phyloP scores from a whole-genome alignment of 2,888 invertebrate genomes.

The Vesta saturnalis region DNA sequence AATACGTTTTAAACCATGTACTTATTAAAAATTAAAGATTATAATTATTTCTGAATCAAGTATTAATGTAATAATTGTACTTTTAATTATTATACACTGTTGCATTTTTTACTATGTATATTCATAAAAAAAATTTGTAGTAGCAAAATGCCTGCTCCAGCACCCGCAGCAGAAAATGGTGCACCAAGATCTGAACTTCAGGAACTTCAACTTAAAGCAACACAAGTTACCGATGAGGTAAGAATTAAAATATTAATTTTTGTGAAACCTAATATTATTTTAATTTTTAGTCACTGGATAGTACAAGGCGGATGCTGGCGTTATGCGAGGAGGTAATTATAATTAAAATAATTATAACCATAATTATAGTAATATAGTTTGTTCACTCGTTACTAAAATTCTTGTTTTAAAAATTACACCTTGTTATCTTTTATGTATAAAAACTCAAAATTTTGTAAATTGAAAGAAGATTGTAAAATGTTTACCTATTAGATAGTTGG shows the following conservation, averaged over 20 bases:
- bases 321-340: slow-evolving; percentile 89
- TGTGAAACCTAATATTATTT: slow-evolving; percentile 39
- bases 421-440: not conserved
- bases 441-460: not conserved
- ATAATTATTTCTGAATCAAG: not conserved
- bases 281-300: slow-evolving; percentile 90
- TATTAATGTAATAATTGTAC: not conserved
- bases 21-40: not conserved
- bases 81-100: not conserved
- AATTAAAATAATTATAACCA: not conserved
- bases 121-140: not conserved
- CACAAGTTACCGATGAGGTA: slow-evolving; percentile 91
- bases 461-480: not conserved
- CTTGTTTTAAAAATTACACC: not conserved
- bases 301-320: slow-evolving; percentile 90
- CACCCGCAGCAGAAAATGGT: slow-evolving; percentile 69
- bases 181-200: slow-evolving; percentile 88
- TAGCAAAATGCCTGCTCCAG: slow-evolving; percentile 62
- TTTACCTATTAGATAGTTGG: slow-evolving; percentile 24
- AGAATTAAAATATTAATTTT: no score
- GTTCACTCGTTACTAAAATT: no score
- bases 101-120: not conserved
- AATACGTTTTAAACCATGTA: not conserved
- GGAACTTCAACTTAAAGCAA: slow-evolving; percentile 85
- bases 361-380: not conserved